phyloP scores from a whole-genome alignment of 2,888 invertebrate species.

The Acanthacorydalis orientalis region DNA sequence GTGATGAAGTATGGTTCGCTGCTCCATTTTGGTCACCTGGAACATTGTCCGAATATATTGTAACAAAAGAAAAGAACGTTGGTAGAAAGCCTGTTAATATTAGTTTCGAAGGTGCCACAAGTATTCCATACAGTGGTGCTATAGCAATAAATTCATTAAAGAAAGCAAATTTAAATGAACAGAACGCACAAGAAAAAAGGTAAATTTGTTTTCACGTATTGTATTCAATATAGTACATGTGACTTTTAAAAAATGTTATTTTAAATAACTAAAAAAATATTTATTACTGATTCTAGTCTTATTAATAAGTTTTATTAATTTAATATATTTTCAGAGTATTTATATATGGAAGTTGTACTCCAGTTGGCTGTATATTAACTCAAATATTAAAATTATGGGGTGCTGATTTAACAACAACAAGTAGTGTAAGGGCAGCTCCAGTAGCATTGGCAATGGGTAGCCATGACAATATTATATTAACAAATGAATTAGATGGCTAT shows the following conservation, averaged over 20 bases:
- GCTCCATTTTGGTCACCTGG: conserved; percentile 40
- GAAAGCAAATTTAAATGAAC: conserved; percentile 27
- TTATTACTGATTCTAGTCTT: too few species aligned
- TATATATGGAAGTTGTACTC: conserved; percentile 36
- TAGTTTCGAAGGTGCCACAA: conserved; percentile 40
- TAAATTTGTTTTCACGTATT: conserved; percentile 12
- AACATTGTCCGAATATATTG: conserved; percentile 35
- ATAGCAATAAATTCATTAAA: conserved; percentile 34
- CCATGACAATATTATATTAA: conserved; percentile 29
- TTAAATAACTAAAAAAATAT: not conserved
- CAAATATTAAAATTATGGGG: conserved; percentile 40
- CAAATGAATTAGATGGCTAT: conserved; percentile 12
- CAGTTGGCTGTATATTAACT: conserved; percentile 38
- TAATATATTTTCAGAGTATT: conserved; percentile 15
- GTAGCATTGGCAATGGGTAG: conserved; percentile 37
- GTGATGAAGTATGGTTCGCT: conserved; percentile 42
- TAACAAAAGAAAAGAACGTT: conserved; percentile 32
- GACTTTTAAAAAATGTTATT: not conserved
- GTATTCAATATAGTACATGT: not conserved
- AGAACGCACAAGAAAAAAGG: conserved; percentile 33
- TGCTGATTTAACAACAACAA: conserved; percentile 34
- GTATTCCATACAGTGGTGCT: conserved; percentile 40
- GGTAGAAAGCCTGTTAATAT: conserved; percentile 35
- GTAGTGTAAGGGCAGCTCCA: conserved; percentile 31
- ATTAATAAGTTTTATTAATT: too few species aligned